Conservation (phyloP, 2,888 invertebrate genomes). For the Cheiracanthium punctorium region DNA sequence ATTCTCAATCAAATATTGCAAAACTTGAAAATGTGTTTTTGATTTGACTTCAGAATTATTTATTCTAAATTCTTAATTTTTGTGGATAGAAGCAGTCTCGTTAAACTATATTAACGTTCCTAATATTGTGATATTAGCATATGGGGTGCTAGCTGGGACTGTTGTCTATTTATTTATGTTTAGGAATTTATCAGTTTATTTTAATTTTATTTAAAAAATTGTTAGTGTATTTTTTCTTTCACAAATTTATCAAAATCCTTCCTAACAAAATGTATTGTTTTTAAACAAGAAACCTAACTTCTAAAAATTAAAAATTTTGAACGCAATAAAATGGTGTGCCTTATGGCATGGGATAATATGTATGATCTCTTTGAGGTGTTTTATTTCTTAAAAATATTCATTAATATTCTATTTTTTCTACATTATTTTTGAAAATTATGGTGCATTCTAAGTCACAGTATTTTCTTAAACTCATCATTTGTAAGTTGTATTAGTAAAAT, state of each 20-base stretch:
- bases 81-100: constrained; percentile 47
- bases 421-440: too few relatives aligned
- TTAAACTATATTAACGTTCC: constrained; percentile 63
- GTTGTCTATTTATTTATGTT: constrained; percentile 40
- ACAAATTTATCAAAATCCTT: not conserved
- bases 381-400: too few relatives aligned
- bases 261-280: not conserved
- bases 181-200: not conserved
- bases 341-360: not conserved
- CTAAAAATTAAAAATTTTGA: not conserved
- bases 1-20: too few relatives aligned
- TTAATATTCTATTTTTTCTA: too few relatives aligned
- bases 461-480: too few relatives aligned
- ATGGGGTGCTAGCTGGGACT: constrained; percentile 55
- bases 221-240: not conserved
- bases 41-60: too few relatives aligned
- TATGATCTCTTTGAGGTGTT: too few relatives aligned
- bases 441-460: too few relatives aligned
- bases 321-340: not conserved
- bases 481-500: too few relatives aligned
- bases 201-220: not conserved
- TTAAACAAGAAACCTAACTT: not conserved
- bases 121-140: constrained; percentile 67
- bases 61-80: too few relatives aligned
- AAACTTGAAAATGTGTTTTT: too few relatives aligned